These are phyloP conservation scores for Passer montanus DNA, from an alignment of 2,113 vertebrate species.

Conservation along the genomic window DNA sequence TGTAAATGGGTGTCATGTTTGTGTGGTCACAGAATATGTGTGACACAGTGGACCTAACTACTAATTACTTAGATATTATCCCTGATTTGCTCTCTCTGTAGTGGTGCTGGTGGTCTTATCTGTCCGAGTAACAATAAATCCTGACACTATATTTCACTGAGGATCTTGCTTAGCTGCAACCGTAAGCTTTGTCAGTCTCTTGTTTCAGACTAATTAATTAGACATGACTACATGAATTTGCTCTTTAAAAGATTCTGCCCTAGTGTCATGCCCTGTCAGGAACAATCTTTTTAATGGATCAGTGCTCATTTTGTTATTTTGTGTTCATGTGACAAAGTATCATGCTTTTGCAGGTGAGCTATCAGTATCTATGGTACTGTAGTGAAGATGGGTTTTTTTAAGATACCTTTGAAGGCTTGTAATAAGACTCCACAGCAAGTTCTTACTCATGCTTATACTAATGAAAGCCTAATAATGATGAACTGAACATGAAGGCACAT, in stretches of 20 bases:
- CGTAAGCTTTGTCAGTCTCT: neutral
- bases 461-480: neutral
- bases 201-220: conserved; percentile 19
- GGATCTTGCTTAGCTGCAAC: neutral
- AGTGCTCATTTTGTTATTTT: conserved; percentile 5
- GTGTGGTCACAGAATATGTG: neutral
- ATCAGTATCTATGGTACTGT: neutral
- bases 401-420: neutral
- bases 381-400: neutral
- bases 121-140: neutral
- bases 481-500: neutral
- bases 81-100: neutral
- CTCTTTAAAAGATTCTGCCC: neutral
- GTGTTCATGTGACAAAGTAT: neutral
- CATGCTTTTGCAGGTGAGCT: neutral
- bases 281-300: neutral
- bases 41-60: neutral
- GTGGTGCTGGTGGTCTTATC: neutral
- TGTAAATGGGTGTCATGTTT: neutral
- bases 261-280: neutral
- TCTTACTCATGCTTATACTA: neutral
- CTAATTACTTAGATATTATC: neutral
- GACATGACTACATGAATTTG: neutral
- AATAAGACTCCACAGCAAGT: neutral
- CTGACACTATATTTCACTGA: neutral